phyloP scores from a whole-genome alignment of 2,888 invertebrate species.

The Dynastes hyllus region DNA sequence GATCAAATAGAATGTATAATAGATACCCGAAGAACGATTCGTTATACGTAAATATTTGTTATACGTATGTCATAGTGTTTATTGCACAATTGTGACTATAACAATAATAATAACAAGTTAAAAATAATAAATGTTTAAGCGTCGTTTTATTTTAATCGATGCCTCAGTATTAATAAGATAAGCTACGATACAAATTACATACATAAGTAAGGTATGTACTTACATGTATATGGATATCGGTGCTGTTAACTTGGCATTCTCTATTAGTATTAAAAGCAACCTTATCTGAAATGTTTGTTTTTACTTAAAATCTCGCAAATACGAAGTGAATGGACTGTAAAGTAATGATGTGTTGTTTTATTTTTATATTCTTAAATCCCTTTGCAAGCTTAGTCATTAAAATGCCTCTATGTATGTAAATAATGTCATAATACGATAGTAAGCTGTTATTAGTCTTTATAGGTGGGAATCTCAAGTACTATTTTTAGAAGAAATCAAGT shows the following conservation, averaged over 20 bases:
- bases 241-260: not conserved
- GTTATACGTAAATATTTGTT: not conserved
- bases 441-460: no score
- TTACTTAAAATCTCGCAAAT: not conserved
- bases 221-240: not conserved
- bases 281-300: not conserved
- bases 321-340: not conserved
- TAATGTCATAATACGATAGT: no score
- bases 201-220: not conserved
- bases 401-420: not conserved
- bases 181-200: not conserved
- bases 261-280: not conserved
- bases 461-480: no score
- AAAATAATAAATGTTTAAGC: not conserved
- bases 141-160: slow-evolving; percentile 21
- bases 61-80: not conserved
- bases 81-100: not conserved
- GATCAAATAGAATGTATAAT: not conserved
- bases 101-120: slow-evolving; percentile 18
- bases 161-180: not conserved
- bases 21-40: not conserved
- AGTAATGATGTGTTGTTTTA: not conserved
- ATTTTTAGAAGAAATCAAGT: no score
- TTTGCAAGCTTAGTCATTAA: not conserved
- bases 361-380: not conserved